A percentile compares a stretch with the other conserved stretches of the same genome.
phyloP scores from a whole-genome alignment of 2,888 invertebrate genomes.

The Amphiduros pacificus region DNA sequence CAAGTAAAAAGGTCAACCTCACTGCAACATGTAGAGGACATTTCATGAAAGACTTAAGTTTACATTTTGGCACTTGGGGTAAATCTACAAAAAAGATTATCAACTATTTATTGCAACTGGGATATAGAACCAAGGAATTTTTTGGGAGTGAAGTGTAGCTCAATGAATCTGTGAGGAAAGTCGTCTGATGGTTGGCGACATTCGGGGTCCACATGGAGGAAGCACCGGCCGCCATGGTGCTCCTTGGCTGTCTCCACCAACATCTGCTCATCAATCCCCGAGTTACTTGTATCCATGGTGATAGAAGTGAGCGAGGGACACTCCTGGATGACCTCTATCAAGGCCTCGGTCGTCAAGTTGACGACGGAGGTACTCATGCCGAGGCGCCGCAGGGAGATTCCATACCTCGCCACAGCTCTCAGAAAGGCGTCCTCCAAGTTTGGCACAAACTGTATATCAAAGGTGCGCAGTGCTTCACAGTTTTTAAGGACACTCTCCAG shows the following conservation, averaged over 20 bases:
- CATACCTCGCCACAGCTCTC: not conserved
- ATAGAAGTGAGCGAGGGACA: slow-evolving; percentile 13
- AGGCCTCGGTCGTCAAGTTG: slow-evolving; percentile 2
- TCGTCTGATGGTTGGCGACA: slow-evolving; percentile 8
- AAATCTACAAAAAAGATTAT: no score
- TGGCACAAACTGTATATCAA: slow-evolving; percentile 13
- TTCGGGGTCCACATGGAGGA: slow-evolving; percentile 12
- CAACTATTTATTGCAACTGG: no score
- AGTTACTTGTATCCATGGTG: slow-evolving; percentile 10
- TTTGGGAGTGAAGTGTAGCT: slow-evolving; percentile 16
- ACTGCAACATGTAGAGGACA: no score
- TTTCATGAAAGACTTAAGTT: no score
- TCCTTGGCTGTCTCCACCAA: slow-evolving; percentile 1
- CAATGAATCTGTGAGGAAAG: slow-evolving; percentile 2
- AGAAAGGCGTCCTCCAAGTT: slow-evolving; percentile 5
- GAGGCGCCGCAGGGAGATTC: slow-evolving; percentile 4
- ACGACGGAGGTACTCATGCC: slow-evolving; percentile 4
- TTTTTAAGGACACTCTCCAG: slow-evolving; percentile 5
- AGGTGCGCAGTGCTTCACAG: slow-evolving; percentile 7
- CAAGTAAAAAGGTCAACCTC: no score
- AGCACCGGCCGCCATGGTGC: slow-evolving; percentile 14
- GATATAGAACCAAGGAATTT: slow-evolving; percentile 15
- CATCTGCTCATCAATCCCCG: slow-evolving; percentile 8
- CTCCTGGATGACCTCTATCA: not conserved
- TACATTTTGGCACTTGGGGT: no score